Evolutionary conservation across 2,113 vertebrate species (phyloP), one percentile per base, ranked within the genome.

Genomic region (Saguinus midas): DNA sequence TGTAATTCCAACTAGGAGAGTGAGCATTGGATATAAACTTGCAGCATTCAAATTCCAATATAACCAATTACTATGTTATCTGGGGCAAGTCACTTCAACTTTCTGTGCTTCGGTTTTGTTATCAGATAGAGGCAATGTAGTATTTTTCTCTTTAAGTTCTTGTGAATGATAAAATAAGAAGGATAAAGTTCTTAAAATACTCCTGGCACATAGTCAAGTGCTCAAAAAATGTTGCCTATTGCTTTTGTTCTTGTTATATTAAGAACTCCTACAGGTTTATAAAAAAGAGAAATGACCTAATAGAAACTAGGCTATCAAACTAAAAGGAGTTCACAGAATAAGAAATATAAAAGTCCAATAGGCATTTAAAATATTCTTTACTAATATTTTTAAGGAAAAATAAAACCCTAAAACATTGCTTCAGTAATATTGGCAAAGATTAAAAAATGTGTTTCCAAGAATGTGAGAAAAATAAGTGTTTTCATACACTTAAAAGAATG

Each of bases 361-460:
- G n/a, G 25, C 57, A 93, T 66, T 90, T 81, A 68, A 90, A 92
- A 58, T 10, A 52, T 43, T 55, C 9, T 95, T 88, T 61, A 90
- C 52, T 68, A 90, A 50, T 48, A 75, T 75, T 68, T 23, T 70
- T 45, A 89, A 80, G 18, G 43, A 61, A 80, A 80, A 85, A 48
- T 80, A 85, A 90, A 92, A 79, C 21, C 32, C 29, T 64, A 50
- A 78, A 45, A 48, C 85, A 70, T 37, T 92, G 85, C 29, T 80
- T 55, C 68, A 70, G 58, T 87, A 61, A 70, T 90, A 95, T 21
- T 96, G 90, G 73, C 80, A 96, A 93, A 93, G 35, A 95, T 73
- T 68, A 76, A 93, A 86, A 95, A 95, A 90, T 80, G 32, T 68
- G 12, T 76, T 96, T 86, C 66, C 40, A 20, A 96, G 83, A 81